Evolutionary conservation across 1,140 invertebrate species (phyloP).

Genomic region (Seison nebaliae): DNA sequence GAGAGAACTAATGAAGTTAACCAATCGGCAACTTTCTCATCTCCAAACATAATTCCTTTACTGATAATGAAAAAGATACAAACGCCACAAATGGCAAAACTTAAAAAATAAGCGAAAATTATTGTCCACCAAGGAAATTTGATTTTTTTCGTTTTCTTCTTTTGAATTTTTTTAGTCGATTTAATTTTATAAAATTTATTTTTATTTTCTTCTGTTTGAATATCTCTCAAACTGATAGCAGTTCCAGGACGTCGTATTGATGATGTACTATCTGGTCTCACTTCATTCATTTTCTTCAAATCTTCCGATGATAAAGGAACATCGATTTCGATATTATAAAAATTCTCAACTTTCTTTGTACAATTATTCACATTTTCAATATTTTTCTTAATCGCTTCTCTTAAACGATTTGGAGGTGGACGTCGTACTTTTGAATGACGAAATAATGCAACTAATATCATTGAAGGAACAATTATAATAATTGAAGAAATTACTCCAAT

Average conservation of each 20-base stretch:
- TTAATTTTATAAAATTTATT: conserved; percentile 14
- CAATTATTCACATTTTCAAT: no score
- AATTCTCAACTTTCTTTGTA: no score
- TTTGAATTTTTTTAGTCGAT: neutral
- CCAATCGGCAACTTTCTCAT: conserved; percentile 10
- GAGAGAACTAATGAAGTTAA: conserved; percentile 3
- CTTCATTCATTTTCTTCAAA: no score
- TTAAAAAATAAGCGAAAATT: conserved; percentile 5
- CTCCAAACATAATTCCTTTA: conserved; percentile 8
- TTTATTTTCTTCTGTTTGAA: conserved; percentile 17
- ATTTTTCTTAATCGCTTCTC: no score
- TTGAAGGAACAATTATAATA: conserved; percentile 33
- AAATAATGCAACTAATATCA: conserved; percentile 31
- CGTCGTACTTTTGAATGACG: conserved; percentile 21
- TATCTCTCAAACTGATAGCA: no score
- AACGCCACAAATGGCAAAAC: neutral
- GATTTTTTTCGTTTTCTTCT: neutral
- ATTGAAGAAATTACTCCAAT: conserved; percentile 23
- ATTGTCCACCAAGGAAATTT: conserved; percentile 5
- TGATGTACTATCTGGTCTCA: no score
- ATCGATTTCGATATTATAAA: no score
- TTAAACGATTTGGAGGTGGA: no score
- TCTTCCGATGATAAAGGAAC: no score
- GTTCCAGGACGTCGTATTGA: no score
- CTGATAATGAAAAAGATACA: conserved; percentile 1